phyloP scores from a whole-genome alignment of 1,140 invertebrate species.

The Hyles vespertilio region DNA sequence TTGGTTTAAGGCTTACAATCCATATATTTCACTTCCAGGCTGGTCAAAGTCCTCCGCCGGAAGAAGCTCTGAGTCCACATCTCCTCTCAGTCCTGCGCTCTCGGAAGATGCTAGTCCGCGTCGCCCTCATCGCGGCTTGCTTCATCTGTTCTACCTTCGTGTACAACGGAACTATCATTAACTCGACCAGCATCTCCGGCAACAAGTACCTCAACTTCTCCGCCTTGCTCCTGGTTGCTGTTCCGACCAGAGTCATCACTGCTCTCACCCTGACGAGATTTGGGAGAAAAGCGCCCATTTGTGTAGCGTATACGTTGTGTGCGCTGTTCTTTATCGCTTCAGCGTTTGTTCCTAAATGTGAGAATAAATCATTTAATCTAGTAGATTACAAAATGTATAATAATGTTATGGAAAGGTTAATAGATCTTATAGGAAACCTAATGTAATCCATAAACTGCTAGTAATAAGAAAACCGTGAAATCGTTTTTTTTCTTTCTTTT shows the following conservation, averaged over 20 bases:
- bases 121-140: slow-evolving; percentile 80
- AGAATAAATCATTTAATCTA: slow-evolving; percentile 22
- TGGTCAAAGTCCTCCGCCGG: slow-evolving; percentile 9
- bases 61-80: slow-evolving; percentile 34
- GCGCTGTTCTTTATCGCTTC: slow-evolving; percentile 67
- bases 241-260: slow-evolving; percentile 78
- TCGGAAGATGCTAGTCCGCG: slow-evolving; percentile 76
- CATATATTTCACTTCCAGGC: slow-evolving; percentile 21
- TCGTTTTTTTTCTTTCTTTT: no score
- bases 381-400: no score
- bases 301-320: slow-evolving; percentile 77
- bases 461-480: no score
- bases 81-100: slow-evolving; percentile 77
- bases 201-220: slow-evolving; percentile 79
- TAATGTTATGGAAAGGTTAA: no score
- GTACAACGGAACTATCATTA: slow-evolving; percentile 87
- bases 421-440: no score
- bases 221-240: slow-evolving; percentile 72
- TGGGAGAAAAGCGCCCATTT: slow-evolving; percentile 79
- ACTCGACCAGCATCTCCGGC: slow-evolving; percentile 79
- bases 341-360: slow-evolving; percentile 63
- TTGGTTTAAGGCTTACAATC: no score
- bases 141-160: slow-evolving; percentile 83
- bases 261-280: slow-evolving; percentile 78
- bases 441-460: no score